These are phyloP conservation scores for Drosophila nr. medialis DNA, from an alignment of 2,888 invertebrate species.

Conservation along the genomic window DNA sequence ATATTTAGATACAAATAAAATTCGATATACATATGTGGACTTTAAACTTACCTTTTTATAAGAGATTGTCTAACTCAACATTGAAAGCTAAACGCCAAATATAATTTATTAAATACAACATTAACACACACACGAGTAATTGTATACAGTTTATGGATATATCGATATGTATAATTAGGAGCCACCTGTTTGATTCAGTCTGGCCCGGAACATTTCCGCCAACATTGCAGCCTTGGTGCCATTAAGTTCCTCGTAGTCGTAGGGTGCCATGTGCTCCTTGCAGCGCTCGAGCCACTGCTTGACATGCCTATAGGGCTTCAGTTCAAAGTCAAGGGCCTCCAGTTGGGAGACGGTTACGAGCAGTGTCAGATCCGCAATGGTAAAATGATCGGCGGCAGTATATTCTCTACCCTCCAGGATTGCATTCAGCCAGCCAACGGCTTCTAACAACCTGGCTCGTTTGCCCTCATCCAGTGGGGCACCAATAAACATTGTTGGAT, in stretches of 20 bases:
- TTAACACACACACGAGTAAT: conserved; percentile 13
- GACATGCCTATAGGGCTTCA: conserved; percentile 86
- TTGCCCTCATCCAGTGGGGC: conserved; percentile 85
- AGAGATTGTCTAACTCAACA: not conserved
- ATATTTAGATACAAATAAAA: not conserved
- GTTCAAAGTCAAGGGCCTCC: conserved; percentile 86
- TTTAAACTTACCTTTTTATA: not conserved
- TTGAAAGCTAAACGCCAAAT: conserved; percentile 18
- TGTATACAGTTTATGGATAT: not conserved
- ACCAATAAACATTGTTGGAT: conserved; percentile 85
- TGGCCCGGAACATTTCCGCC: conserved; percentile 86
- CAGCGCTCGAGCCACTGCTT: conserved; percentile 88
- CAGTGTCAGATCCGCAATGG: conserved; percentile 83
- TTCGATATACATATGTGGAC: not conserved
- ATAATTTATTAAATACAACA: conserved; percentile 47
- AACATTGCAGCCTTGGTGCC: conserved; percentile 87
- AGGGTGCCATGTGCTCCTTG: conserved; percentile 88
- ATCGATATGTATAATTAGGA: conserved; percentile 1
- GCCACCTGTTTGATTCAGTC: conserved; percentile 61
- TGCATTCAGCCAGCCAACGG: conserved; percentile 86
- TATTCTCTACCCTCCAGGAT: conserved; percentile 86
- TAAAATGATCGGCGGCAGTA: conserved; percentile 86
- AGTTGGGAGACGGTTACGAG: conserved; percentile 84
- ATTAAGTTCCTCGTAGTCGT: conserved; percentile 89
- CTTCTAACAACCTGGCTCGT: conserved; percentile 86